These are phyloP conservation scores for Cotesia typhae DNA, from an alignment of 1,140 invertebrate species.

Conservation along the genomic window DNA sequence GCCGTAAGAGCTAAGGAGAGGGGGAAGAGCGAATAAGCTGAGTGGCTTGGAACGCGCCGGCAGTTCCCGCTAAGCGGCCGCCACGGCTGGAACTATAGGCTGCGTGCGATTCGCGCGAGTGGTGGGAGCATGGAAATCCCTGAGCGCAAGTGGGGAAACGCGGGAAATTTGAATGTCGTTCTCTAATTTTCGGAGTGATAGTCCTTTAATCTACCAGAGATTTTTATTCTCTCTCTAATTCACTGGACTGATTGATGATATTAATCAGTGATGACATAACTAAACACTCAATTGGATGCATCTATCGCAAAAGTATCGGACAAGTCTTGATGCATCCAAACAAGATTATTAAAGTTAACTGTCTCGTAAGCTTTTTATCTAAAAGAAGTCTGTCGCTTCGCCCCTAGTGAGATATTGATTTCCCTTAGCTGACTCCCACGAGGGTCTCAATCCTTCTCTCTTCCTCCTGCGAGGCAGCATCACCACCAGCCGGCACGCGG, in stretches of 20 bases:
- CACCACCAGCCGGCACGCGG: conserved; percentile 30
- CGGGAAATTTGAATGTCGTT: too few relatives aligned
- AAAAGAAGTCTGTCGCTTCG: conserved; percentile 43
- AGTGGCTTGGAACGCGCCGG: conserved; percentile 44
- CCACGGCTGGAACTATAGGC: conserved; percentile 53
- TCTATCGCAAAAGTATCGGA: too few relatives aligned
- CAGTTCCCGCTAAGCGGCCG: conserved; percentile 65
- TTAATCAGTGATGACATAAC: too few relatives aligned
- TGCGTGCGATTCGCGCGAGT: not conserved
- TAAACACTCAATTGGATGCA: too few relatives aligned
- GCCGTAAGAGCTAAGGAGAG: conserved; percentile 41
- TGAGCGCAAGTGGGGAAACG: not conserved
- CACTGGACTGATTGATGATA: too few relatives aligned
- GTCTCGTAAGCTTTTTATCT: conserved; percentile 22
- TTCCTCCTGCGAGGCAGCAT: conserved; percentile 12
- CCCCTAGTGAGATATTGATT: conserved; percentile 66
- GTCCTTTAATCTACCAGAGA: too few relatives aligned
- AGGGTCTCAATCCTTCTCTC: conserved; percentile 46
- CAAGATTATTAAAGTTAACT: not conserved
- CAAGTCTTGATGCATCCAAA: too few relatives aligned
- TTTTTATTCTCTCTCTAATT: too few relatives aligned
- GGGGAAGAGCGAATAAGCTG: conserved; percentile 32
- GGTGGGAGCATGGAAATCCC: not conserved
- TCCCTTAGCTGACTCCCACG: conserved; percentile 65
- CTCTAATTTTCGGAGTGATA: too few relatives aligned